Evolutionary conservation across 2,113 vertebrate species (phyloP), one percentile per base, ranked within the genome.

Genomic region (Leptocoma aspasia): DNA sequence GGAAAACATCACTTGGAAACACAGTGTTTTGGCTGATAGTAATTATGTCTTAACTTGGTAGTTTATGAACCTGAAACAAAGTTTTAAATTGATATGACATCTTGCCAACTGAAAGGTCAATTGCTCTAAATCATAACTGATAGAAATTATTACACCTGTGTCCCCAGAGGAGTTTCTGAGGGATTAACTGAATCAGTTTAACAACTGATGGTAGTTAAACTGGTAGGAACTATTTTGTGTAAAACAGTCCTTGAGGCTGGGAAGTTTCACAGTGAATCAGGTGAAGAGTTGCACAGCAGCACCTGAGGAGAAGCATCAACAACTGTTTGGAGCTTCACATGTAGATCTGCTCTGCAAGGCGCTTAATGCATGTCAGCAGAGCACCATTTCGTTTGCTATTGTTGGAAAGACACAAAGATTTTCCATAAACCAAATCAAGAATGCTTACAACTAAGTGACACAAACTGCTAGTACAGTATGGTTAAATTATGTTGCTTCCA

Each of bases 171-270:
- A 81, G 56, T 52, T 86, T 70, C 56, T 66, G 64, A 81, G 68
- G 72, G 39, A 94, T 92, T 95, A 78, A 75, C 54, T 90, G 56
- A 52, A 89, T 84, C 47, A 37, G 35, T 81, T 79, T 60, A 47
- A 71, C 54, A 88, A 47, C 30, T 14, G 11, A 37, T 41, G 66
- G 26, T 26, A 68, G 71, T 44, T 81, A 75, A 89, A 94, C 30
- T 52, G 12, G 27, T 18, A 28, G 44, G 57, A 61, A 19, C 3
- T 24, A 14, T 7, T 94, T 68, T 72, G 15, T 6, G 5, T 61
- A 53, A 82, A 45, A 20, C 5, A 35, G 41, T 72, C 66, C 53
- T 85, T 42, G 24, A 41, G 37, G 24, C 53, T 85, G 23, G 49
- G 61, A n/a, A 9, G 41, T 39, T 94, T 82, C 47, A 14, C 0